These are phyloP conservation scores for Tetranychus cinnabarinus DNA, from an alignment of 1,140 invertebrate species.

Conservation along the genomic window DNA sequence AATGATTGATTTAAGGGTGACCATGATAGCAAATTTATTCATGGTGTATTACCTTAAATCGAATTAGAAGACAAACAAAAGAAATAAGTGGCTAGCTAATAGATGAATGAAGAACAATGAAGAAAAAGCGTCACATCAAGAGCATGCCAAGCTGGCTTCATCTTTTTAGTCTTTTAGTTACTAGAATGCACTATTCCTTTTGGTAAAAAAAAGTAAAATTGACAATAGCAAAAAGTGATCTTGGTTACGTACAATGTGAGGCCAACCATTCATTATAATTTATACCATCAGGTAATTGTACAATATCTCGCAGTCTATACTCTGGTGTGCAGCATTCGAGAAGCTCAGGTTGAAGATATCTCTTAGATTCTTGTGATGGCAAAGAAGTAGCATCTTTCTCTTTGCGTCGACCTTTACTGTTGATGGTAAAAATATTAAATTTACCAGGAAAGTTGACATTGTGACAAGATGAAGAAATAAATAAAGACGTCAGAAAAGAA, in stretches of 20 bases:
- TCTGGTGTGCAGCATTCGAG: constrained; percentile 67
- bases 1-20: neutral
- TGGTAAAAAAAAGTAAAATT: too few relatives aligned
- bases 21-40: neutral
- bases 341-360: constrained; percentile 67
- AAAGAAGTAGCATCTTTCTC: constrained; percentile 35
- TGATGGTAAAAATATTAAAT: constrained; percentile 15
- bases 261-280: constrained; percentile 97
- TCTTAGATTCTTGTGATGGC: constrained; percentile 48
- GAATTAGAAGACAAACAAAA: too few relatives aligned
- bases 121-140: neutral
- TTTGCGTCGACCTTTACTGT: constrained; percentile 86
- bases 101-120: neutral
- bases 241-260: constrained; percentile 59
- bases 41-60: neutral
- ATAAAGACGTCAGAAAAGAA: neutral
- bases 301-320: constrained; percentile 67
- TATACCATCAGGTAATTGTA: constrained; percentile 71
- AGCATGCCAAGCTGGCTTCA: neutral
- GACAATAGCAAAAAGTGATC: too few relatives aligned
- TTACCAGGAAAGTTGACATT: neutral
- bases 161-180: neutral
- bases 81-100: neutral
- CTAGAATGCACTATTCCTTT: neutral
- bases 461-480: neutral